Evolutionary conservation across 2,888 invertebrate genomes (phyloP), one percentile per base, ranked within the genome.

Genomic region (Rosalia funebris): DNA sequence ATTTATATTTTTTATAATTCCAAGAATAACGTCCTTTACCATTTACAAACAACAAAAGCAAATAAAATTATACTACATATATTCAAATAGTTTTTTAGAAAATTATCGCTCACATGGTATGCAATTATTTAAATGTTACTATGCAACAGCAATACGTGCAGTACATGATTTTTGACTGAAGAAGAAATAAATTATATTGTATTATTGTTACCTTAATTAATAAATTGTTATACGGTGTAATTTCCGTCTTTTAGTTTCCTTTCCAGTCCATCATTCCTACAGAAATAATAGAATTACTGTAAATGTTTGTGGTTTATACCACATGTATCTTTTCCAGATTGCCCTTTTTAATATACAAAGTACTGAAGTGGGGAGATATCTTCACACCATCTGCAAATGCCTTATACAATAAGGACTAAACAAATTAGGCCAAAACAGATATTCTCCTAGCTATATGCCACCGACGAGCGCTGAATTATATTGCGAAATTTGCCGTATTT

Each of bases 141-240:
- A 53, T 41, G 53, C 53, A 53, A 58, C 52, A 58, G 58, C 58
- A 58, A 58, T 58, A 58, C 52, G 32, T 52, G 58, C 52, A 58
- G 58, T 52, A 58, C 14, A 52, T 58, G 20, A 32, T 58, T 58
- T 58, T 58, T 52, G 58, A 58, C 58, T 58, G 58, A 53, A 37
- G 17, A 32, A 52, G 9, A 58, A 36, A 50, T 10, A 47, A 55
- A 37, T 48, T 52, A 41, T 52, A 58, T 45, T 58, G 52, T 58
- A 44, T 58, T 58, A 52, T 52, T 58, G 58, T 58, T 58, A 58
- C 58, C 34, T 58, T 52, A 52, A 52, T 58, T 44, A 58, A 52
- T 58, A 58, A 58, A 52, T 46, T 52, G 52, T 58, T 58, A 58
- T 52, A 58, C 44, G 52, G 58, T 50, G 52, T 45, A 58, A 4